Conservation (phyloP, 1,140 invertebrate species). For the Ceratina japonica region DNA sequence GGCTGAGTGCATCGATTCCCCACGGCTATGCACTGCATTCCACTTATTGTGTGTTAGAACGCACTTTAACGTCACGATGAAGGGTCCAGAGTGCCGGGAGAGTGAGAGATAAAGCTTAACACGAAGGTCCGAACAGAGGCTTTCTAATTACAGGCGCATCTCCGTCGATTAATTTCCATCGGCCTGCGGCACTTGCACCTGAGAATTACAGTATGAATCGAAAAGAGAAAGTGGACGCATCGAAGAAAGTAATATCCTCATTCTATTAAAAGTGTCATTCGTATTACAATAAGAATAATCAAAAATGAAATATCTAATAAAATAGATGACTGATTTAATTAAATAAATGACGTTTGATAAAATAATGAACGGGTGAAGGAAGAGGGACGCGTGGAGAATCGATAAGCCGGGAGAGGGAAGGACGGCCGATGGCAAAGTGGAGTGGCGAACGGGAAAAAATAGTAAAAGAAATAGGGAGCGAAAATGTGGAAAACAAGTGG, state of each 20-base stretch:
- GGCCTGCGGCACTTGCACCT: background rate
- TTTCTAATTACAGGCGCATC: constrained; percentile 14
- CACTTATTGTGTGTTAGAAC: constrained; percentile 19
- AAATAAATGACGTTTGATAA: background rate
- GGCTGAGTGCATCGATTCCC: background rate
- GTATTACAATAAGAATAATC: too few relatives aligned
- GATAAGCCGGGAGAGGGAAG: background rate
- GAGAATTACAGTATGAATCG: background rate
- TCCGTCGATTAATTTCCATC: constrained; percentile 11
- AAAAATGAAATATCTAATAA: too few relatives aligned
- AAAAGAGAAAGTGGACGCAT: background rate
- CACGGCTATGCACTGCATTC: background rate
- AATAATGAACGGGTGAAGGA: background rate
- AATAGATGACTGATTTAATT: too few relatives aligned
- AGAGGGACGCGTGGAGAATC: background rate
- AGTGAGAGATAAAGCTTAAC: background rate
- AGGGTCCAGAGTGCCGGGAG: background rate
- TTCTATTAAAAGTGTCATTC: too few relatives aligned
- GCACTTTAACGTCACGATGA: background rate
- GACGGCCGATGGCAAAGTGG: background rate
- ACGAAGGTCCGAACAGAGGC: background rate
- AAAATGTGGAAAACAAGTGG: background rate
- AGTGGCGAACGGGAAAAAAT: background rate
- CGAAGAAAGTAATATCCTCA: too few relatives aligned
- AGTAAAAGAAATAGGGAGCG: background rate